Evolutionary conservation across 2,888 invertebrate species (phyloP), one percentile per base, ranked within the genome.

Genomic region (Drosophila robusta): DNA sequence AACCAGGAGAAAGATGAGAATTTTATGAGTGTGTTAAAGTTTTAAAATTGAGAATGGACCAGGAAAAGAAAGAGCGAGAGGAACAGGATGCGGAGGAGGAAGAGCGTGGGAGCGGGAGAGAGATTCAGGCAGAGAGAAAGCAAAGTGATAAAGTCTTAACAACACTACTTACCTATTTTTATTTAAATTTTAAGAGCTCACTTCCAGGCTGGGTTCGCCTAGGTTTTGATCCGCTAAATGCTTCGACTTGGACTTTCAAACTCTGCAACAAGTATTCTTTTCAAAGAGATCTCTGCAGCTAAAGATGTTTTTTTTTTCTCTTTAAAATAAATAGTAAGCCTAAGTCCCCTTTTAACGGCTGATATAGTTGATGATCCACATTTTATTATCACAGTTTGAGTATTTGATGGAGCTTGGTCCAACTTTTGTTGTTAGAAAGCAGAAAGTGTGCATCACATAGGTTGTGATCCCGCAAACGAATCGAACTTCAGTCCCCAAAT

Each of bases 101-200:
- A 11, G 36, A 22, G 22, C 3, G 41, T n/a, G 47, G 18, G 42
- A 8, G 38, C 7, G 34, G n/a, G 26, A 12, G 18, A 57, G 55
- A 50, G 49, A 47, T 49, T 46, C 45, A 41, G 44, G 51, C 34
- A 18, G 68, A 62, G 52, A 78, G 73, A 85, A 83, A 85, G 87
- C 80, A 73, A 87, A 87, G 85, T 85, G 85, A 87, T 85, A 84
- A 72, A 69, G 62, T 78, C 78, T 80, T 70, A 73, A 72, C 69
- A 66, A 75, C 71, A 73, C 70, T 75, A 70, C 75, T 70, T 70
- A 66, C 64, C 63, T 62, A 73, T 46, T 61, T 56, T 46, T 62
- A 65, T 55, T 66, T 75, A 42, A 41, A 56, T 65, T 42, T 51
- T 50, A 70, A 46, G 18, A 57, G 46, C 51, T 67, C 52, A 41